Evolutionary conservation across 2,888 invertebrate species (phyloP).

Genomic region (Petrolisthes cinctipes): DNA sequence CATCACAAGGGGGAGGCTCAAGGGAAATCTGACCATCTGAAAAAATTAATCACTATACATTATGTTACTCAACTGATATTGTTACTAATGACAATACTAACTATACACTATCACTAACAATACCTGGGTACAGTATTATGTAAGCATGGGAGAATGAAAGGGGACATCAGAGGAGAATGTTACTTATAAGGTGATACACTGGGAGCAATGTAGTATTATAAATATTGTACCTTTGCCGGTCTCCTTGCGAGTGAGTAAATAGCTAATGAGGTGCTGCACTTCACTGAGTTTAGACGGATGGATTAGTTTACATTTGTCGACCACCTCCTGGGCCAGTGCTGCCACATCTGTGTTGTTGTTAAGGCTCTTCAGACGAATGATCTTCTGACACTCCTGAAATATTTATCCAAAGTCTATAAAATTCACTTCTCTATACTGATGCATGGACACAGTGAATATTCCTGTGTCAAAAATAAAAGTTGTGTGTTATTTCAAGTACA

Average conservation of each 20-base stretch:
- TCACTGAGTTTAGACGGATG: slow-evolving; percentile 84
- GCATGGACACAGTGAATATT: background rate
- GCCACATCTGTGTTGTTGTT: slow-evolving; percentile 84
- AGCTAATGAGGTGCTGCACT: slow-evolving; percentile 88
- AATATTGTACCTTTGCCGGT: slow-evolving; percentile 29
- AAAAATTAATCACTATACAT: background rate
- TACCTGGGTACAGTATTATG: too few species aligned
- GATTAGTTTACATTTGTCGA: slow-evolving; percentile 87
- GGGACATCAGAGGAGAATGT: too few species aligned
- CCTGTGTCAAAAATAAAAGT: background rate
- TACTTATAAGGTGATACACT: too few species aligned
- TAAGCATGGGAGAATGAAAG: too few species aligned
- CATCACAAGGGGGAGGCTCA: slow-evolving; percentile 59
- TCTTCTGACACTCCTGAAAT: slow-evolving; percentile 81
- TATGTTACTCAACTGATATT: too few species aligned
- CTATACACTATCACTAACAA: background rate
- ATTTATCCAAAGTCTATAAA: background rate
- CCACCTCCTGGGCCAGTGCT: slow-evolving; percentile 84
- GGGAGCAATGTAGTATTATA: too few species aligned
- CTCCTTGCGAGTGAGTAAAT: slow-evolving; percentile 80
- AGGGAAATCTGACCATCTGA: slow-evolving; percentile 44
- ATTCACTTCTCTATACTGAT: background rate
- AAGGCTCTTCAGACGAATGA: slow-evolving; percentile 84
- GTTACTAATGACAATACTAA: too few species aligned
- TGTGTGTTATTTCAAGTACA: too few species aligned